Percentiles rank a stretch among this genome's conserved stretches.
Conservation (phyloP, 2,113 vertebrate species). For the Python bivittatus region DNA sequence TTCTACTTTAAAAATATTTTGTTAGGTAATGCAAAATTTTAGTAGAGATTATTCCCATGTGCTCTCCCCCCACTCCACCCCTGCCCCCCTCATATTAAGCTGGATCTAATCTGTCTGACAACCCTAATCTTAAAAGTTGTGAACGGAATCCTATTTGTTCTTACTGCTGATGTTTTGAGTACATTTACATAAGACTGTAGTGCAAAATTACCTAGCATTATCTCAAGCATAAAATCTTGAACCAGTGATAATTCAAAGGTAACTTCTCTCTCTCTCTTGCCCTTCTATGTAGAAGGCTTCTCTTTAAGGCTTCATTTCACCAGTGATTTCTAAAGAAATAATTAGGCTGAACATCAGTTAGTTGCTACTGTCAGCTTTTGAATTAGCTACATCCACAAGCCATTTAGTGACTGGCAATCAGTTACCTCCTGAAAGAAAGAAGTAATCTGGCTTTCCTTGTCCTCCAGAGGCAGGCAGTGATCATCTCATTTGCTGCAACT, state of each 20-base stretch:
- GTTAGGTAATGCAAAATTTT: background rate
- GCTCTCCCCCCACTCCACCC: background rate
- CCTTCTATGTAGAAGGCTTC: conserved; percentile 31
- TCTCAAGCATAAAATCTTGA: conserved; percentile 43
- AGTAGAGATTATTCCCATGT: background rate
- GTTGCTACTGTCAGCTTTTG: conserved; percentile 31
- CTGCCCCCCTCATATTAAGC: background rate
- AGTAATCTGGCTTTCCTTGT: conserved; percentile 47
- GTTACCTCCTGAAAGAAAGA: conserved; percentile 56
- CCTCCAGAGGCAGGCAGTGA: conserved; percentile 57
- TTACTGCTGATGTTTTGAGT: background rate
- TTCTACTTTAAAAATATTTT: background rate
- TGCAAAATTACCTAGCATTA: conserved; percentile 20
- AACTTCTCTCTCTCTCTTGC: background rate
- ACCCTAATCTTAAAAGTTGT: background rate
- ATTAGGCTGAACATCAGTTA: conserved; percentile 40
- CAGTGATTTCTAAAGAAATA: conserved; percentile 41
- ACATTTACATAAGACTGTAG: background rate
- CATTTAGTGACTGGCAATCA: conserved; percentile 58
- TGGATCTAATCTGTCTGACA: background rate
- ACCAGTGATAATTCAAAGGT: conserved; percentile 29
- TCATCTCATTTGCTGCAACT: conserved; percentile 43
- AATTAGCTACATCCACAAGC: conserved; percentile 52
- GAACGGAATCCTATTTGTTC: background rate
- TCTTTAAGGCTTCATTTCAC: conserved; percentile 46